phyloP scores from a whole-genome alignment of 1,140 invertebrate species.

The Lamellibrachia luymesi region DNA sequence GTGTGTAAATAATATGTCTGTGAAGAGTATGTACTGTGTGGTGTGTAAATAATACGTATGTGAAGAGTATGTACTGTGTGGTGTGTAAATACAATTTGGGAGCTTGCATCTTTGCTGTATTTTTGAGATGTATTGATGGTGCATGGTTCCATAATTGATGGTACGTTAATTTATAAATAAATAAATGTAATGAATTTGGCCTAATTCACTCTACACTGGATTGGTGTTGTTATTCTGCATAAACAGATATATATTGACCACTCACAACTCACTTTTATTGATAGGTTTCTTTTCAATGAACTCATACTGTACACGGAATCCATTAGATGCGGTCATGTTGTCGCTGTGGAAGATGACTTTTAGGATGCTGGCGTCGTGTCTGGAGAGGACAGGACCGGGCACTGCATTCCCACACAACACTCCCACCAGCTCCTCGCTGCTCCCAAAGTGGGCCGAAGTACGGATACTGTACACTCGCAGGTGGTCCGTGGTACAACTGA shows the following conservation, averaged over 20 bases:
- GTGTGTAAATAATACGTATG: no score
- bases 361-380: conserved; percentile 76
- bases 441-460: neutral
- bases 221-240: no score
- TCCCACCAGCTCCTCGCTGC: conserved; percentile 65
- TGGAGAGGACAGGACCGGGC: conserved; percentile 86
- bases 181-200: no score
- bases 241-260: neutral
- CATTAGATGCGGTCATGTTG: conserved; percentile 73
- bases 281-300: conserved; percentile 84
- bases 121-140: no score
- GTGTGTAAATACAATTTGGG: no score
- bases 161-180: no score
- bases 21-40: no score
- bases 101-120: no score
- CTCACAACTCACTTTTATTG: conserved; percentile 65
- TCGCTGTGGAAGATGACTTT: conserved; percentile 84
- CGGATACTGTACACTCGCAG: conserved; percentile 73
- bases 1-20: no score
- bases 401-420: conserved; percentile 80
- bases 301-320: conserved; percentile 85
- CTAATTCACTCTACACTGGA: no score
- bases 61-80: no score
- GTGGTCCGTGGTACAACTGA: conserved; percentile 83
- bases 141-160: no score